Evolutionary conservation across 37 sponge, comb jelly and placozoan genomes (phyloP).

Genomic region (Haliclona indistincta): DNA sequence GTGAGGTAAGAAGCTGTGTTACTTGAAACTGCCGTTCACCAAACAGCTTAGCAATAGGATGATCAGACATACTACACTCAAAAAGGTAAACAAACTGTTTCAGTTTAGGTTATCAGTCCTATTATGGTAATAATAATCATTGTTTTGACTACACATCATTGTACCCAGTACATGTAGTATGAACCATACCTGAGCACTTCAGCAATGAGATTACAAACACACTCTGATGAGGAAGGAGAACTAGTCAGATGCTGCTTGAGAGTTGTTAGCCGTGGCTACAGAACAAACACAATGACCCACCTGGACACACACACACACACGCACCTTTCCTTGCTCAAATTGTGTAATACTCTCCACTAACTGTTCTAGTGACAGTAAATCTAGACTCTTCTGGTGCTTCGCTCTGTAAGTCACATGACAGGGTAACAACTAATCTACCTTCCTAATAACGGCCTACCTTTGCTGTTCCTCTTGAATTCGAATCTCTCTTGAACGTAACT

Average conservation of each 20-base stretch:
- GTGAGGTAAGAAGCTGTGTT: constrained; percentile 41
- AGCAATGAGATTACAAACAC: constrained; percentile 37
- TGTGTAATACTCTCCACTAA: constrained; percentile 30
- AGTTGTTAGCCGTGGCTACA: not conserved
- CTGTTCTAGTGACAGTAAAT: constrained; percentile 32
- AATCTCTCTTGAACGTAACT: constrained; percentile 23
- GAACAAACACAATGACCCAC: not conserved
- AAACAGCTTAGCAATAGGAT: constrained; percentile 69
- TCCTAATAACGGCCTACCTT: constrained; percentile 10
- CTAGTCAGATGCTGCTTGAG: constrained; percentile 1
- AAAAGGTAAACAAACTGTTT: not conserved
- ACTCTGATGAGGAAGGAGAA: not conserved
- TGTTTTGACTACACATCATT: not conserved
- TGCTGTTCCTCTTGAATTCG: not conserved
- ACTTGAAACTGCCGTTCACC: constrained; percentile 70
- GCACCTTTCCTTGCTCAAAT: constrained; percentile 57
- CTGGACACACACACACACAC: constrained; percentile 9
- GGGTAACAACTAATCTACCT: too few species aligned
- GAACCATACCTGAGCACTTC: constrained; percentile 55
- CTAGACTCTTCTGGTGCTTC: not conserved
- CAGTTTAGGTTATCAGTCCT: not conserved
- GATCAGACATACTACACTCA: constrained; percentile 55
- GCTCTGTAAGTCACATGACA: not conserved
- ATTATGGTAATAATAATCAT: too few species aligned
- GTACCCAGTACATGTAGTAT: not conserved